A percentile compares a stretch with the other conserved stretches of the same genome.
Evolutionary conservation across 2,888 invertebrate species (phyloP).

Genomic region (Flexamia atlantica): DNA sequence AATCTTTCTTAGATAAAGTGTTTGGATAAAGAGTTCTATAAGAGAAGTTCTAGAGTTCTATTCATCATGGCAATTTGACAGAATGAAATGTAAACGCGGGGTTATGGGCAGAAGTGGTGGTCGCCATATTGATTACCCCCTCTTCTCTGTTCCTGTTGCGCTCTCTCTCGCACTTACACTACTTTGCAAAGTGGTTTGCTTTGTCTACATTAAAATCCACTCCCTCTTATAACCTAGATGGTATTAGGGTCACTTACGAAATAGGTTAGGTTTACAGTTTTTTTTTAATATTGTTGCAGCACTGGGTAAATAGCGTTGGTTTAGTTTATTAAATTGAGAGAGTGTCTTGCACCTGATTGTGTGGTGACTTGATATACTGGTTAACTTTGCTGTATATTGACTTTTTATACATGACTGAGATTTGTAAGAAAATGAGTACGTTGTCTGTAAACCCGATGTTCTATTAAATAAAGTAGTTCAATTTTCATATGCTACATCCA

Average conservation of each 20-base stretch:
- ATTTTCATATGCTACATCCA: no score
- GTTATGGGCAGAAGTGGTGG: conserved; percentile 12
- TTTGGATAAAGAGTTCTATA: no score
- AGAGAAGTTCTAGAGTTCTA: no score
- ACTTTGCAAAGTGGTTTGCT: conserved; percentile 45
- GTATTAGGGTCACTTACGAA: neutral
- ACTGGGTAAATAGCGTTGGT: neutral
- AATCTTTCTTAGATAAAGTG: no score
- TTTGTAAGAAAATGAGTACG: no score
- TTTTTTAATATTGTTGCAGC: neutral
- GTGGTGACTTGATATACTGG: no score
- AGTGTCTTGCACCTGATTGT: no score
- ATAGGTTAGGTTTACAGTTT: neutral
- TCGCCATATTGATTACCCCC: conserved; percentile 27
- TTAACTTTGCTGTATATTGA: no score
- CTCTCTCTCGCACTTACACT: conserved; percentile 19
- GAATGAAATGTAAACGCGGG: neutral
- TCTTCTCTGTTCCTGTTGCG: neutral
- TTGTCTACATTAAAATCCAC: conserved; percentile 45
- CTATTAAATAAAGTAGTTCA: no score
- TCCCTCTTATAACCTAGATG: conserved; percentile 27
- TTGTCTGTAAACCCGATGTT: no score
- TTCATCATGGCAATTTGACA: neutral
- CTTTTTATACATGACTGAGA: no score
- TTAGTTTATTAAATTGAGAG: no score